These are phyloP conservation scores for Coturnix japonica DNA, from an alignment of 2,113 vertebrate species.

Conservation along the genomic window DNA sequence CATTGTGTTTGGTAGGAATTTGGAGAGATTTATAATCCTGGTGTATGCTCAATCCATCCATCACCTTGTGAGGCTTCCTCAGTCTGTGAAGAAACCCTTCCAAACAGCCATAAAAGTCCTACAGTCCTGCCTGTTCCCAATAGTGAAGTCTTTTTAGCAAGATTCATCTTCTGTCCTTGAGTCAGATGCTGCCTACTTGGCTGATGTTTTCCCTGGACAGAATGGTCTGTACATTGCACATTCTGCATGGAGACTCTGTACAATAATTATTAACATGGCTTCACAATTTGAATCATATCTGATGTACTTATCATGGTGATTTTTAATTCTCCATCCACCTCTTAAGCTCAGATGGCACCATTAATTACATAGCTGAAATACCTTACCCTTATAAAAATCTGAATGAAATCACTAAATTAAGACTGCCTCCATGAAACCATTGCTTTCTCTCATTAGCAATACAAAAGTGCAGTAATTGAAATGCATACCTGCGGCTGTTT, in stretches of 20 bases:
- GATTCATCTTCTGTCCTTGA: background rate
- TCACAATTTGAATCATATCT: slow-evolving; percentile 15
- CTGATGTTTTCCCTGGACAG: background rate
- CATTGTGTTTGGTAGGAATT: background rate
- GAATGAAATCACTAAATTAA: slow-evolving; percentile 15
- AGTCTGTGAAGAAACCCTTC: background rate
- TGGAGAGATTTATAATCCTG: background rate
- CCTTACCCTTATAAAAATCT: slow-evolving; percentile 45
- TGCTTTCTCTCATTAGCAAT: slow-evolving; percentile 51
- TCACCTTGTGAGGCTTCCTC: background rate
- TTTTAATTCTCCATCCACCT: slow-evolving; percentile 48
- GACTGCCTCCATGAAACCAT: slow-evolving; percentile 46
- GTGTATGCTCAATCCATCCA: background rate
- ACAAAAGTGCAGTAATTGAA: slow-evolving; percentile 48
- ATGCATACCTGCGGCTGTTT: slow-evolving; percentile 34
- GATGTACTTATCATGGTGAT: slow-evolving; percentile 13
- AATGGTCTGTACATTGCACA: background rate
- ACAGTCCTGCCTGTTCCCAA: background rate
- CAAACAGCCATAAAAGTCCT: background rate
- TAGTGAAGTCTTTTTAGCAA: background rate
- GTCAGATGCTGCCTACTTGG: background rate
- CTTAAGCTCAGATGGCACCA: slow-evolving; percentile 11
- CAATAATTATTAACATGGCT: background rate
- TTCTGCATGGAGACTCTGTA: background rate
- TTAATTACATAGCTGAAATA: slow-evolving; percentile 35